phyloP scores from a whole-genome alignment of 2,888 invertebrate species.

The Trachelus iudaicus region DNA sequence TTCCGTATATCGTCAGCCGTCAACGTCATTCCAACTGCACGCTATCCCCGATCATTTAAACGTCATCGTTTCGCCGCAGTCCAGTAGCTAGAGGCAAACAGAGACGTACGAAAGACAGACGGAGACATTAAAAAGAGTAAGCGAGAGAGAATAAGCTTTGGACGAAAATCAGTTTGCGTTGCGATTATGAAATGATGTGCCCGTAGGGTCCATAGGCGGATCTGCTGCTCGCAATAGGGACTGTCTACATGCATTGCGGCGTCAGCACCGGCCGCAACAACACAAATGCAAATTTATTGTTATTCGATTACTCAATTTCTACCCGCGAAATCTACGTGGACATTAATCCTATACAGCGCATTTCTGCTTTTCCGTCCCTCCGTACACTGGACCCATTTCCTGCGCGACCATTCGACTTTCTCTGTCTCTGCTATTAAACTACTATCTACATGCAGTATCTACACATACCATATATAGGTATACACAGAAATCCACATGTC shows the following conservation, averaged over 20 bases:
- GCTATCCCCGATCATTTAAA: neutral
- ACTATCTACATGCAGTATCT: neutral
- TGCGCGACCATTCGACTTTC: neutral
- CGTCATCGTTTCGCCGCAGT: neutral
- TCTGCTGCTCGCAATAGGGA: conserved; percentile 42
- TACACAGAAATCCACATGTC: neutral
- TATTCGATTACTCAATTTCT: conserved; percentile 62
- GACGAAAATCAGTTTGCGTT: conserved; percentile 53
- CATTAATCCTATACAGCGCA: conserved; percentile 57
- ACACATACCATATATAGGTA: neutral
- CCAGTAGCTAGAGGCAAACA: neutral
- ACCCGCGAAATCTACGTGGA: conserved; percentile 47
- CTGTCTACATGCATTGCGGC: conserved; percentile 55
- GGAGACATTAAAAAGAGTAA: neutral
- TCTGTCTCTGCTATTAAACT: neutral
- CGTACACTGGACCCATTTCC: neutral
- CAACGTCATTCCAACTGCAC: neutral
- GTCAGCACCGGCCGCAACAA: conserved; percentile 56
- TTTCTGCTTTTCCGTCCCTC: conserved; percentile 36
- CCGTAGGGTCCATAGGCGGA: conserved; percentile 30
- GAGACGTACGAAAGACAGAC: neutral
- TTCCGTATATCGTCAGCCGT: neutral
- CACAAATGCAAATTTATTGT: conserved; percentile 64
- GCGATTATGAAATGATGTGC: conserved; percentile 60
- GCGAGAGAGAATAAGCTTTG: neutral